These are phyloP conservation scores for Lymantria monacha DNA, from an alignment of 2,888 invertebrate genomes.

Conservation along the genomic window DNA sequence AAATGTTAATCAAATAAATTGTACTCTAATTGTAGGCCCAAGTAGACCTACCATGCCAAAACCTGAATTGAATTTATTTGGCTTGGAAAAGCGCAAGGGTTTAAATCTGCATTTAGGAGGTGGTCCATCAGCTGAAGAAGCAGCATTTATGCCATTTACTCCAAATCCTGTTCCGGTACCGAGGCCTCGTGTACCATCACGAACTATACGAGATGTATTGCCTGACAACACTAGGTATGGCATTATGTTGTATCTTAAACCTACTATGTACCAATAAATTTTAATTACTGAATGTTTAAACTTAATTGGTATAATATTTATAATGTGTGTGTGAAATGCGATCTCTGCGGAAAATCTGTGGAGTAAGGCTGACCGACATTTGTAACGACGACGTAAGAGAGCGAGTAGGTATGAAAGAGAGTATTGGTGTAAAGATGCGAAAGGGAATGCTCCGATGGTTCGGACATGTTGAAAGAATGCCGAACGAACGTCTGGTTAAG, in stretches of 20 bases:
- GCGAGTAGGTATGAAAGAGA: too few species aligned
- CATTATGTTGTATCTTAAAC: not conserved
- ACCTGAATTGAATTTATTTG: slow-evolving; percentile 73
- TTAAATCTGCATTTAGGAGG: slow-evolving; percentile 80
- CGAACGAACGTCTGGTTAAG: too few species aligned
- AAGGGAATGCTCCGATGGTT: too few species aligned
- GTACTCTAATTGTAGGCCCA: slow-evolving; percentile 50
- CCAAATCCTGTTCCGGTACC: slow-evolving; percentile 50
- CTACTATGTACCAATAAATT: too few species aligned
- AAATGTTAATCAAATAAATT: not conserved
- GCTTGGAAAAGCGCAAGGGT: slow-evolving; percentile 81
- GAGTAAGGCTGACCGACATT: too few species aligned
- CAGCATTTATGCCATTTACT: slow-evolving; percentile 78
- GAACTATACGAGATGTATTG: slow-evolving; percentile 73
- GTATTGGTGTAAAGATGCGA: too few species aligned
- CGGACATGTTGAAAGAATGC: too few species aligned
- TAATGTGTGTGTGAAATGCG: too few species aligned
- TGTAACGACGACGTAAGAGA: too few species aligned
- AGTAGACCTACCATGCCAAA: slow-evolving; percentile 71
- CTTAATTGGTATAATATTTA: not conserved
- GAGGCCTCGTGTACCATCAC: slow-evolving; percentile 62
- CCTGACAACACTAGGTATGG: slow-evolving; percentile 73
- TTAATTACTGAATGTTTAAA: too few species aligned
- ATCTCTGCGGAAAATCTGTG: too few species aligned
- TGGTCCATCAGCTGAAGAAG: slow-evolving; percentile 71